Conservation (phyloP, 1,140 invertebrate species). For the Danaus plexippus region DNA sequence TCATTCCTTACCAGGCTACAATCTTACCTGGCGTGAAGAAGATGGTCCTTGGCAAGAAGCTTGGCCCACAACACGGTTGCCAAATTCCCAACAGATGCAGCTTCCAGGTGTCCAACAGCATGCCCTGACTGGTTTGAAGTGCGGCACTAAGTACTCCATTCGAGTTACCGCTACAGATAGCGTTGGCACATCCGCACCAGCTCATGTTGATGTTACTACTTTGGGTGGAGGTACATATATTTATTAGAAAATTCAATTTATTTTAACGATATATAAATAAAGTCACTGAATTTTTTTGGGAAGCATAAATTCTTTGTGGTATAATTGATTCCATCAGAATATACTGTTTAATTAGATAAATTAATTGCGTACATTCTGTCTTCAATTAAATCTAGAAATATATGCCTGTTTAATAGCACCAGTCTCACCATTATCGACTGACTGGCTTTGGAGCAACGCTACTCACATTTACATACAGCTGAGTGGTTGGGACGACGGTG, state of each 20-base stretch:
- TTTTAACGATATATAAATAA: too few species aligned
- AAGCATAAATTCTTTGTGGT: too few species aligned
- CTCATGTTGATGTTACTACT: slow-evolving; percentile 53
- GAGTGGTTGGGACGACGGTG: slow-evolving; percentile 63
- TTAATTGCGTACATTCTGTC: too few species aligned
- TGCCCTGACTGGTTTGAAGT: slow-evolving; percentile 81
- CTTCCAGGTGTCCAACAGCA: slow-evolving; percentile 64
- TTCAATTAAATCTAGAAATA: not conserved
- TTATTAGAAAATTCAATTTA: too few species aligned
- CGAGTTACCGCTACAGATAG: slow-evolving; percentile 82
- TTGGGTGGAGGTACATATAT: slow-evolving; percentile 42
- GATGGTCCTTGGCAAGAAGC: slow-evolving; percentile 59
- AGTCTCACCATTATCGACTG: slow-evolving; percentile 49
- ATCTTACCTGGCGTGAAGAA: slow-evolving; percentile 55
- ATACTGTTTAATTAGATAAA: too few species aligned
- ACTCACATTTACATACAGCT: slow-evolving; percentile 61
- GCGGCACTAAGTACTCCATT: slow-evolving; percentile 82
- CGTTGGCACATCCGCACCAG: slow-evolving; percentile 73
- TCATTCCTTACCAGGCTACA: slow-evolving; percentile 36
- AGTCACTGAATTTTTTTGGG: too few species aligned
- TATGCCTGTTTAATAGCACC: slow-evolving; percentile 36
- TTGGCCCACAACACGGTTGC: slow-evolving; percentile 24
- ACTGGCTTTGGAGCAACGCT: slow-evolving; percentile 68
- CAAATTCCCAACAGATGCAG: slow-evolving; percentile 37
- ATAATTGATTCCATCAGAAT: too few species aligned